Evolutionary conservation across 2,888 invertebrate species (phyloP).

Genomic region (Muschampia plurimacula): DNA sequence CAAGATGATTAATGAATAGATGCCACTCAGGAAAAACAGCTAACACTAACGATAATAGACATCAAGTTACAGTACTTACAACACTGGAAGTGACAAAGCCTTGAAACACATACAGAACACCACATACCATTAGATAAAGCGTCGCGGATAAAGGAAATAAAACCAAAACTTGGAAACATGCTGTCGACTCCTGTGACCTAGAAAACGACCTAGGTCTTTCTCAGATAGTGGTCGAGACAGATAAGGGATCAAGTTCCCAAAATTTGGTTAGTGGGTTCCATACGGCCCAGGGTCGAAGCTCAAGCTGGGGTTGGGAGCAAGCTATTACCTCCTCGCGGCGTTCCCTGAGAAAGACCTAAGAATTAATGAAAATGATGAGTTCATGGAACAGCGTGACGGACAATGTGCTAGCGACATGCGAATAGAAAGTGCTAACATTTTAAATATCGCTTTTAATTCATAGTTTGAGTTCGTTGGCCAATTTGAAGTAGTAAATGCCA

Average conservation of each 20-base stretch:
- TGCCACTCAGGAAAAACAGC: constrained; percentile 41
- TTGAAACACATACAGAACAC: constrained; percentile 53
- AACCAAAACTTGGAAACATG: constrained; percentile 86
- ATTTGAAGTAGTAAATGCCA: constrained; percentile 38
- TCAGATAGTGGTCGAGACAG: constrained; percentile 67
- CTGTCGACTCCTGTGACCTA: constrained; percentile 81
- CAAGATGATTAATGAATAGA: constrained; percentile 44
- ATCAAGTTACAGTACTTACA: constrained; percentile 46
- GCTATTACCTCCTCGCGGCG: constrained; percentile 81
- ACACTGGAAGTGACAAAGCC: constrained; percentile 50
- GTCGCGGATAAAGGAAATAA: constrained; percentile 69
- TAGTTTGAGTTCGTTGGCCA: constrained; percentile 34
- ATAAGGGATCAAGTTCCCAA: constrained; percentile 64
- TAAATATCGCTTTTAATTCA: constrained; percentile 37
- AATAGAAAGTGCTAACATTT: constrained; percentile 60
- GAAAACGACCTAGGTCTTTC: constrained; percentile 83
- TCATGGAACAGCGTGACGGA: constrained; percentile 61
- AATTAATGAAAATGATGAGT: constrained; percentile 82
- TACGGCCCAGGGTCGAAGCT: constrained; percentile 76
- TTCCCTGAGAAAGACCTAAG: constrained; percentile 86
- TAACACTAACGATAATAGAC: constrained; percentile 36
- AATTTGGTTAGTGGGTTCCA: constrained; percentile 78
- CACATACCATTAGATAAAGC: constrained; percentile 70
- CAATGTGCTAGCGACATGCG: constrained; percentile 80
- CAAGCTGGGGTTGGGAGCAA: constrained; percentile 76